phyloP scores from a whole-genome alignment of 2,113 vertebrate species.

The Triplophysa tibetana region DNA sequence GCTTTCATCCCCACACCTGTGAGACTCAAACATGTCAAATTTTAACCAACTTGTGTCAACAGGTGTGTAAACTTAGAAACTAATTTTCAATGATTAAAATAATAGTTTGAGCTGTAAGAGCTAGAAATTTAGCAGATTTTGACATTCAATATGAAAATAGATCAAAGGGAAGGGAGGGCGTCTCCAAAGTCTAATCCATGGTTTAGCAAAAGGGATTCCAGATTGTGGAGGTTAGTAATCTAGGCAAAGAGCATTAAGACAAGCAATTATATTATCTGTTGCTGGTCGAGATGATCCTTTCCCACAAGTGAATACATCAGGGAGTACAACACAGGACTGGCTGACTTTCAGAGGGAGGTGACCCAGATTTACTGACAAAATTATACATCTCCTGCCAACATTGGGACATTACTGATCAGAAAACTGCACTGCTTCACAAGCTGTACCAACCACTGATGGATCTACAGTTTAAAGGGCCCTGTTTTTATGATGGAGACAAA shows the following conservation, averaged over 20 bases:
- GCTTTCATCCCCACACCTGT: conserved; percentile 7
- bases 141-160: background rate
- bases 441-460: background rate
- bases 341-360: conserved; percentile 31
- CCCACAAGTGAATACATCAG: background rate
- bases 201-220: background rate
- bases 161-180: conserved; percentile 29
- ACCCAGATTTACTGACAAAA: conserved; percentile 40
- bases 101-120: background rate
- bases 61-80: background rate
- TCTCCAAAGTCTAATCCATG: background rate
- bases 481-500: background rate
- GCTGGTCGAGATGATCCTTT: conserved; percentile 14
- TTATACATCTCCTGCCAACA: conserved; percentile 16
- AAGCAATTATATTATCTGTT: conserved; percentile 18
- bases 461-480: background rate
- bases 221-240: background rate
- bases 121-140: background rate
- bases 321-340: background rate
- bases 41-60: conserved; percentile 9
- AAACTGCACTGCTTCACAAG: background rate
- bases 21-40: background rate
- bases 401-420: conserved; percentile 34
- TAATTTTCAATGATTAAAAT: background rate
- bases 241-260: conserved; percentile 13